These are phyloP conservation scores for Moxostoma hubbsi DNA, from an alignment of 2,797 vertebrate species.

Conservation along the genomic window DNA sequence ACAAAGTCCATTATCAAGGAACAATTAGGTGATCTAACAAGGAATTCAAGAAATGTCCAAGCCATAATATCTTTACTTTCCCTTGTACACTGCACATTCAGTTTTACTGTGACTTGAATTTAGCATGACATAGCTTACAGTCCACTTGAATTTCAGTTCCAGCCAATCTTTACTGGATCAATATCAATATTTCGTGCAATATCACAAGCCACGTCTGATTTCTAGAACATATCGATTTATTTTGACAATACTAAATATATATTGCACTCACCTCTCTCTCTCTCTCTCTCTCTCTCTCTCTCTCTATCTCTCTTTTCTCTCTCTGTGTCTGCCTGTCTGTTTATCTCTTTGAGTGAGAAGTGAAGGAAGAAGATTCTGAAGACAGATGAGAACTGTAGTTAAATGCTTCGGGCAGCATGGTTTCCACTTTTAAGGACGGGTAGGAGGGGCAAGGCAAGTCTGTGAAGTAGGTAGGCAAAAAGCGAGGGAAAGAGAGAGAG, in stretches of 20 bases:
- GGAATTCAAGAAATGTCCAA: neutral
- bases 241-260: neutral
- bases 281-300: constrained; percentile 23
- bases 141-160: neutral
- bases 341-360: constrained; percentile 41
- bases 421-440: constrained; percentile 94
- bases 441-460: constrained; percentile 86
- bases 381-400: constrained; percentile 43
- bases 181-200: constrained; percentile 2
- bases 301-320: constrained; percentile 11
- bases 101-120: neutral
- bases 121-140: neutral
- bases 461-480: constrained; percentile 81
- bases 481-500: constrained; percentile 60
- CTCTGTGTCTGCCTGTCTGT: constrained; percentile 4
- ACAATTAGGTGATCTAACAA: neutral
- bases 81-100: neutral
- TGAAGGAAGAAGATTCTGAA: constrained; percentile 35
- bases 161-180: neutral
- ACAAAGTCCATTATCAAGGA: neutral
- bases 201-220: neutral
- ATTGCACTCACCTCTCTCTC: constrained; percentile 45
- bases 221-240: too few species aligned
- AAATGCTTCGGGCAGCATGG: constrained; percentile 79
- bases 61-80: neutral